Evolutionary conservation across 2,797 vertebrate genomes (phyloP), one percentile per base, ranked within the genome.

Genomic region (Thalassophryne amazonica): DNA sequence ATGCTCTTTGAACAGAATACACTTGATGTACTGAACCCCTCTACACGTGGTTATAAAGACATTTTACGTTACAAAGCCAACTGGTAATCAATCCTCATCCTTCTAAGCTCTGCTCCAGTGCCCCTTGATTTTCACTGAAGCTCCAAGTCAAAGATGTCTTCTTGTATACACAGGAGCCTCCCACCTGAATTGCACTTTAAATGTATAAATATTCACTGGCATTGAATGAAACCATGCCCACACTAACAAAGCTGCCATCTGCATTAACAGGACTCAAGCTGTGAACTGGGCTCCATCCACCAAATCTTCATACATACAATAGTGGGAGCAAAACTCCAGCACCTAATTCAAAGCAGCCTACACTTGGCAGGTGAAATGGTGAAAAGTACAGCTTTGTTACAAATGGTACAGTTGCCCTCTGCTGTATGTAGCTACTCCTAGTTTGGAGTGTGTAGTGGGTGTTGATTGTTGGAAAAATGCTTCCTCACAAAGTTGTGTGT

Each of bases 121-220:
- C 67, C 70, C 69, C 73, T 46, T 61, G 67, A 71, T 72, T 68
- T 73, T 72, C 56, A 30, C 74, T 46, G 50, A 59, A 53, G 61
- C 74, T 75, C 55, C n/a, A 48, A 84, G 62, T 77, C 71, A 73
- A 80, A 77, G 61, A 62, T 80, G 69, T 71, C 68, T 74, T 77
- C 79, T 71, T 35, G 31, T 57, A 79, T 63, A 73, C 67, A 69
- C 75, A 51, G 69, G 74, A 73, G 73, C 68, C 78, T 86, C 66
- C 72, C 77, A 85, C 80, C 78, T 64, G 73, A 80, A 80, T 78
- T 77, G 70, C 66, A 73, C 63, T 87, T 86, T 80, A 86, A 86
- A 78, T 45, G 77, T 79, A 88, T 88, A 87, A 85, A 91, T 90
- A 88, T 90, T 86, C 80, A 88, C 78, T 79, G 83, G 67, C 66